phyloP scores from a whole-genome alignment of 2,888 invertebrate genomes.

The Syritta pipiens region DNA sequence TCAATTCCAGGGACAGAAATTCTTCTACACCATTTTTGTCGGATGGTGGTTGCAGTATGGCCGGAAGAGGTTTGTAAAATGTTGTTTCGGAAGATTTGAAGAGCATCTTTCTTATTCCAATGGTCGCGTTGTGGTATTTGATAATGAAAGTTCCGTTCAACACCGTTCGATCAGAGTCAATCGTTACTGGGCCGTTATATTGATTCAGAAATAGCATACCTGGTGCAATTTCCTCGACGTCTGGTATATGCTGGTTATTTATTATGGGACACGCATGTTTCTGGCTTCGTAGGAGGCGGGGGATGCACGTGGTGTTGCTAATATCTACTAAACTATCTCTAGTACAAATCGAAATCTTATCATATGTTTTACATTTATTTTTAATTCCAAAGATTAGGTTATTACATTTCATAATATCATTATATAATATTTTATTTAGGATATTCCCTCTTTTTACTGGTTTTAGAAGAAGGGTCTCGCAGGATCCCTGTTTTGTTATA shows the following conservation, averaged over 20 bases:
- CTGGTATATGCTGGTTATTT: constrained; percentile 17
- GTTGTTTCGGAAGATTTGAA: constrained; percentile 27
- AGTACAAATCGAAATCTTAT: constrained; percentile 55
- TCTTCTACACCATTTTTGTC: constrained; percentile 22
- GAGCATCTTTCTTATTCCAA: constrained; percentile 5
- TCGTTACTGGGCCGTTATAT: constrained; percentile 1
- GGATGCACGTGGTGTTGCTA: constrained; percentile 1
- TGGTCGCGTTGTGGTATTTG: constrained; percentile 24
- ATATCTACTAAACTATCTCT: constrained; percentile 39
- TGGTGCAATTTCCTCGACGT: constrained; percentile 18
- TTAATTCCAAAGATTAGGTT: not conserved
- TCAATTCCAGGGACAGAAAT: constrained; percentile 36
- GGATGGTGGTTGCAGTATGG: constrained; percentile 43
- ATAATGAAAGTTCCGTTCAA: constrained; percentile 7
- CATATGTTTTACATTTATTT: constrained; percentile 48
- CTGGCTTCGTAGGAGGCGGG: not conserved
- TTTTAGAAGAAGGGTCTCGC: constrained; percentile 44
- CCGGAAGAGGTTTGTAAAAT: constrained; percentile 33
- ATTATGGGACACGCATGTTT: constrained; percentile 15
- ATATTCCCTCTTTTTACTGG: constrained; percentile 59
- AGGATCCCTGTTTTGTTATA: constrained; percentile 24
- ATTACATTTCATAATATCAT: constrained; percentile 13
- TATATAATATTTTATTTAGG: constrained; percentile 69
- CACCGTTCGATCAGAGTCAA: constrained; percentile 4
- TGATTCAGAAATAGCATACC: constrained; percentile 7